phyloP scores from a whole-genome alignment of 2,113 vertebrate species.

The Ailurus styani region DNA sequence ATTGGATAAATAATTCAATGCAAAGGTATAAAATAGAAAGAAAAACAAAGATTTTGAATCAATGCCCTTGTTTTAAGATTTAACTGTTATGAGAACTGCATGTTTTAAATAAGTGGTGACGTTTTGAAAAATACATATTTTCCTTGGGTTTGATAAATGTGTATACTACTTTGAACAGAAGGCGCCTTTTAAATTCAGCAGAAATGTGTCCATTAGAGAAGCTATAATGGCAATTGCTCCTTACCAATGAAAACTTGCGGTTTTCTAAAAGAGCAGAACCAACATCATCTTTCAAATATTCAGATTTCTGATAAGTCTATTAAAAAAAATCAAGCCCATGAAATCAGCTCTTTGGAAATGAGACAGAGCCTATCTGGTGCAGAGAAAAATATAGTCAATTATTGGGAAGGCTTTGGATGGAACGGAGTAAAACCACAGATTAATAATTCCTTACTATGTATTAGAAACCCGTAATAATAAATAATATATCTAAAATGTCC shows the following conservation, averaged over 20 bases:
- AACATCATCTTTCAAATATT: slow-evolving; percentile 42
- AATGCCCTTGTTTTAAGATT: slow-evolving; percentile 22
- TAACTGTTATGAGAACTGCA: slow-evolving; percentile 22
- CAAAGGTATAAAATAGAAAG: slow-evolving; percentile 11
- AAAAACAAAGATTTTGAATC: slow-evolving; percentile 34
- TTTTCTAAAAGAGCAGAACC: slow-evolving; percentile 34
- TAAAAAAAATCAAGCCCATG: background rate
- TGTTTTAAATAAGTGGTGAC: slow-evolving; percentile 37
- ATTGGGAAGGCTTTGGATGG: background rate
- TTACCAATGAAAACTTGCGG: slow-evolving; percentile 36
- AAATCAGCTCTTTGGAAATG: slow-evolving; percentile 29
- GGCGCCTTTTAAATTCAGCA: slow-evolving; percentile 45
- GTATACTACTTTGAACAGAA: slow-evolving; percentile 54
- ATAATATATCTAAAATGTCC: background rate
- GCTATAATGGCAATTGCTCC: slow-evolving; percentile 33
- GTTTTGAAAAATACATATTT: slow-evolving; percentile 28
- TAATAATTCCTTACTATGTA: slow-evolving; percentile 5
- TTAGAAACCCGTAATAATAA: background rate
- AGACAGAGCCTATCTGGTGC: background rate
- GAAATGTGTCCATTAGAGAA: slow-evolving; percentile 47
- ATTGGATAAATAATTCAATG: slow-evolving; percentile 21
- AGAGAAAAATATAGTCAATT: background rate
- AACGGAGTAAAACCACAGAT: background rate
- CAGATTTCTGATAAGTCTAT: slow-evolving; percentile 30
- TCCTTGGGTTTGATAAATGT: slow-evolving; percentile 40